These are phyloP conservation scores for Leptura quadrifasciata DNA, from an alignment of 2,888 invertebrate genomes.

Conservation along the genomic window DNA sequence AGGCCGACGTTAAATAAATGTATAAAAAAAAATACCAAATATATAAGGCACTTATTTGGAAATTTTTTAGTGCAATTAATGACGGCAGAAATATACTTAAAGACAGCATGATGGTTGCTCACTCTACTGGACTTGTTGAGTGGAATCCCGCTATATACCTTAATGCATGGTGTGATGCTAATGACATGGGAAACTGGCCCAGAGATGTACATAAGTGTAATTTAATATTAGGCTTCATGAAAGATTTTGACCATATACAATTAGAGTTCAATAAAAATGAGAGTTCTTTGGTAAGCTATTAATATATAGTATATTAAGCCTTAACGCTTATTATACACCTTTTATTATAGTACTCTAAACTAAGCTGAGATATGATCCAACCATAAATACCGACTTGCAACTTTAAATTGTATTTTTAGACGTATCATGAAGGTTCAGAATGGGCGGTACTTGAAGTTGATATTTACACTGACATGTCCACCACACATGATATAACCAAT, in stretches of 20 bases:
- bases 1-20: too few relatives aligned
- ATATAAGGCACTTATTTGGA: conserved; percentile 9
- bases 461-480: conserved; percentile 37
- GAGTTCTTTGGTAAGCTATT: conserved; percentile 60
- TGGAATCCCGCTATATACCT: conserved; percentile 69
- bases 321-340: too few relatives aligned
- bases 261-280: conserved; percentile 60
- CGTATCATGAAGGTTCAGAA: conserved; percentile 56
- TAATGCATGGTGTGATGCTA: conserved; percentile 69
- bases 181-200: conserved; percentile 71
- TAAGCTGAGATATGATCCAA: too few relatives aligned
- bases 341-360: too few relatives aligned
- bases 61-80: conserved; percentile 67
- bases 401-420: conserved; percentile 53
- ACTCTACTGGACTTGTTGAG: conserved; percentile 65
- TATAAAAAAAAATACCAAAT: too few relatives aligned
- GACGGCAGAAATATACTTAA: conserved; percentile 63
- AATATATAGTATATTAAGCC: not conserved
- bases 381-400: too few relatives aligned
- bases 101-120: conserved; percentile 64
- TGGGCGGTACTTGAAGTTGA: conserved; percentile 62
- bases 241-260: conserved; percentile 61
- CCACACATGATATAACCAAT: conserved; percentile 42
- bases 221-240: conserved; percentile 70
- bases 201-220: conserved; percentile 71